Base-by-base conservation (phyloP, 2,113 vertebrate species). In the Dromas ardeola region DNA sequence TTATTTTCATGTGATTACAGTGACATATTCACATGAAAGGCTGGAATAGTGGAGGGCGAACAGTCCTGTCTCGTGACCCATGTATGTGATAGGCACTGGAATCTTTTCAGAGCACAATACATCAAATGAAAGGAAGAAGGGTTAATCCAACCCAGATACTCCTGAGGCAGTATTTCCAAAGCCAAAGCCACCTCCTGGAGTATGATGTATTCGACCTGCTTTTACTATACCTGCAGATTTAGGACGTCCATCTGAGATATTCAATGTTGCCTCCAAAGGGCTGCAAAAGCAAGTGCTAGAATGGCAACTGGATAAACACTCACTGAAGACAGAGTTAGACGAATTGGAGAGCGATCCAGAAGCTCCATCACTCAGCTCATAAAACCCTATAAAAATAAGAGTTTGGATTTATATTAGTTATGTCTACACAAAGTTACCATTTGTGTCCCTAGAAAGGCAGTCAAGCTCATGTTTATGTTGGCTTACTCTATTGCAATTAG, bases 271-370 rank as follows among this genome's bases (percentile, higher is more conserved):
- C 96, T 99, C 99, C 94, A 99, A 98, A 93, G 99, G 99, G 94
- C 98, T 98, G 97, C 99, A 99, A 97, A 99, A 99, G 98, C 99
- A 99, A 98, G 98, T 98, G 98, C 99, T 99, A 95, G 99, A 99
- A 96, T 98, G 99, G 97, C 99, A 99, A 98, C 98, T 99, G 98
- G 99, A 99, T 98, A 99, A 98, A 98, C 99, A 99, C 85, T 99
- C 99, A 90, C 99, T 99, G 98, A 99, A 99, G 96, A 99, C 99
- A 0, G 99, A 99, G 98, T 99, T 99, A 56, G 99, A 99, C 10
- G 99, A 99, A 98, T 99, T 99, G 86, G 99, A 99, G 86, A 99
- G 99, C 13, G 99, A 99, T 88, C 98, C 99, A 4, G 99, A 99
- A 84, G 98, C 98, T 58, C 98, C 99, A 86, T 99, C 99, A 88